Evolutionary conservation across 2,888 invertebrate genomes (phyloP), one percentile per base, ranked within the genome.

Genomic region (Nomada hirtipes): DNA sequence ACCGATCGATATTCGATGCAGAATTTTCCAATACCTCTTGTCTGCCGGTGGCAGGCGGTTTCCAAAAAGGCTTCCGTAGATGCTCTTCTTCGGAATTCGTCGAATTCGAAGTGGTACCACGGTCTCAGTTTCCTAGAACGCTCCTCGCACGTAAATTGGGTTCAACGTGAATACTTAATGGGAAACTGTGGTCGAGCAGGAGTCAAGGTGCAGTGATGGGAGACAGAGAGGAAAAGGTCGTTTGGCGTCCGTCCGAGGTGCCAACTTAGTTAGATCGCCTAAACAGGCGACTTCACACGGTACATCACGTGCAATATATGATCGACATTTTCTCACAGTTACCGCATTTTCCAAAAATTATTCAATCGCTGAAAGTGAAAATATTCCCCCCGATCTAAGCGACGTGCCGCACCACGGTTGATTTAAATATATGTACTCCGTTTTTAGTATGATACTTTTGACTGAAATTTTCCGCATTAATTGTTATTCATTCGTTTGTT

Each of bases 121-220:
- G 79, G 87, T 81, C 80, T 83, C 88, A 89, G 91, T 90, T 90
- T 90, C 90, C 89, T 85, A 89, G 88, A 91, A 90, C 90, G 88
- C 89, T 90, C 87, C 91, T 90, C 89, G 90, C 91, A 91, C 91
- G 91, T 91, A 91, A 92, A 92, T 92, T 92, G 91, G 91, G 92
- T 91, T 92, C 90, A 89, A 82, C 90, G 83, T 92, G 89, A 92
- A 92, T 92, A 91, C 88, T 92, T 92, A 89, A 92, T 92, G 92
- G 55, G 85, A 85, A 90, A 90, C 88, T 88, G 91, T 89, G 91
- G 91, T 91, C 91, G 91, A 90, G 91, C 88, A 89, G 84, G 89
- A 91, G 90, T 90, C 91, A 90, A 90, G 90, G 89, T 90, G 89
- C 89, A 89, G 89, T 86, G 89, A 89, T 89, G 91, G 90, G 85